A percentile compares a stretch with the other conserved stretches of the same genome.
Conservation (phyloP, 2,113 vertebrate genomes). For the Struthio camelus region DNA sequence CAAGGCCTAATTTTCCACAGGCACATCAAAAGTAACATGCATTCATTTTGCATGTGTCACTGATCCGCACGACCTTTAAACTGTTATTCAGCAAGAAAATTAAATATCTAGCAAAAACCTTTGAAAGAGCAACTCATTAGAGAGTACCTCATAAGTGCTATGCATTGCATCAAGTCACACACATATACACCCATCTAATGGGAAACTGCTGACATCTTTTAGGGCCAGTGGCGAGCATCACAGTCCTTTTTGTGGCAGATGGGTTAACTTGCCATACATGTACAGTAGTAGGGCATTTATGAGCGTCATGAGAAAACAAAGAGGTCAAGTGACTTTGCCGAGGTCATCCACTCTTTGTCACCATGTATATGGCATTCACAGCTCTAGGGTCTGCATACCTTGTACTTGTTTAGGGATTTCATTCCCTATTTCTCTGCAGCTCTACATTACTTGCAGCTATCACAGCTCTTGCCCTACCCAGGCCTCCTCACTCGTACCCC, state of each 20-base stretch:
- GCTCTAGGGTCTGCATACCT: accelerated
- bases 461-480: background rate
- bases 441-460: background rate
- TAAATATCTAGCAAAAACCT: conserved; percentile 1
- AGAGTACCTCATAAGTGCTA: background rate
- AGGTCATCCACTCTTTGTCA: background rate
- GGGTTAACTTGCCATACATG: accelerated
- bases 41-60: conserved; percentile 6
- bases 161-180: background rate
- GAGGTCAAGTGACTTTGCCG: background rate
- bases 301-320: background rate
- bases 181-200: no score
- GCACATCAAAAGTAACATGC: background rate
- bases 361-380: no score
- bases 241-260: accelerated
- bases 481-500: no score
- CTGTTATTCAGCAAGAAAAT: conserved; percentile 40
- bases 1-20: background rate
- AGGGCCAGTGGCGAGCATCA: accelerated
- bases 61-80: background rate
- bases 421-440: background rate
- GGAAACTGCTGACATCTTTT: background rate
- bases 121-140: background rate
- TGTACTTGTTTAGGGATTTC: background rate
- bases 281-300: background rate